Evolutionary conservation across 2,797 vertebrate species (phyloP).

Genomic region (Anomalospiza imberbis): DNA sequence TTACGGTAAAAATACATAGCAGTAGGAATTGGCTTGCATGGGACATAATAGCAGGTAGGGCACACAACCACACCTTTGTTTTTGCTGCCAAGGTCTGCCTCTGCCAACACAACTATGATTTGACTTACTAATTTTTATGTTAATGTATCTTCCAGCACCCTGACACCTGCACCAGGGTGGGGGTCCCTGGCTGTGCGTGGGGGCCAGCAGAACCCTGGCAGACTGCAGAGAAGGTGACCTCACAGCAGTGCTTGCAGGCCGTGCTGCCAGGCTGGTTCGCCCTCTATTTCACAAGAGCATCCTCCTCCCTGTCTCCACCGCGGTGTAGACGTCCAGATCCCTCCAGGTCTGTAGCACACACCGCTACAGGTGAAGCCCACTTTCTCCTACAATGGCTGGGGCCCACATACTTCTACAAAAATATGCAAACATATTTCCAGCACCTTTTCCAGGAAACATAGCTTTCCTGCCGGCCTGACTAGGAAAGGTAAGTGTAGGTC

Average conservation of each 20-base stretch:
- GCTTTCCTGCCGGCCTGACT: not conserved
- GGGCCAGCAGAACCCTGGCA: not conserved
- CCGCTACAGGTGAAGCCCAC: not conserved
- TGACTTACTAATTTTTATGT: not conserved
- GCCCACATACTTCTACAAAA: not conserved
- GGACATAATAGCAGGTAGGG: not conserved
- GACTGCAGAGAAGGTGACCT: not conserved
- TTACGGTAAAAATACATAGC: not conserved
- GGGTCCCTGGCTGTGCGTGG: rapidly evolving
- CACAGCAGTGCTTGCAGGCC: rapidly evolving
- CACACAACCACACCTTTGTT: not conserved
- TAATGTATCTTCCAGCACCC: not conserved
- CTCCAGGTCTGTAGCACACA: not conserved
- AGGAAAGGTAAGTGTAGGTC: not conserved
- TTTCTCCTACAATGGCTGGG: not conserved
- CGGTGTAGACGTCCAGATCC: not conserved
- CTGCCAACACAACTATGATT: not conserved
- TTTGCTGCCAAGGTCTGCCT: not conserved
- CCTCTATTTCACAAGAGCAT: rapidly evolving
- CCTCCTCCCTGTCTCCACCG: rapidly evolving
- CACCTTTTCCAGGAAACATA: not conserved
- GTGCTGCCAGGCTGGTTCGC: not conserved
- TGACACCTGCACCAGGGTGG: rapidly evolving
- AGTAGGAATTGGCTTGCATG: not conserved
- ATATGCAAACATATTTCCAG: not conserved